Conservation (phyloP, 2,113 vertebrate genomes). For the Pangasianodon hypophthalmus region DNA sequence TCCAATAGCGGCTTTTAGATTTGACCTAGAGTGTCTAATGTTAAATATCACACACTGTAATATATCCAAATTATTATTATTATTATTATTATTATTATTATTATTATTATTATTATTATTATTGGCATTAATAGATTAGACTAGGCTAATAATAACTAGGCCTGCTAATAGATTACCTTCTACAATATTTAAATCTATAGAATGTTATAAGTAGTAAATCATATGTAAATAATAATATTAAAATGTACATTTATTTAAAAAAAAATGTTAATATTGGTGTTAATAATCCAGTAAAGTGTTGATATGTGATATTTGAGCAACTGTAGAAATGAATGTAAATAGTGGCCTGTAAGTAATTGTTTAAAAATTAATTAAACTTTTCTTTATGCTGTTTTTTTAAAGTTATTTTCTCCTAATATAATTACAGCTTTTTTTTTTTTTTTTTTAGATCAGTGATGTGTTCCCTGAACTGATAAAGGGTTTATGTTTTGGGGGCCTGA, state of each 20-base stretch:
- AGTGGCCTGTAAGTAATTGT: no score
- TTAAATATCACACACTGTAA: neutral
- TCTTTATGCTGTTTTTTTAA: neutral
- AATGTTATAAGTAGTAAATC: neutral
- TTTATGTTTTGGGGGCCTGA: neutral
- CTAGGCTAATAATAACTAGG: neutral
- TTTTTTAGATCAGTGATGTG: neutral
- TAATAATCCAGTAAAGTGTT: neutral
- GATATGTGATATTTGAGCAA: neutral
- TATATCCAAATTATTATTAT: neutral
- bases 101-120: conserved; percentile 5
- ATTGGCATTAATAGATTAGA: neutral
- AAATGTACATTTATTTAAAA: neutral
- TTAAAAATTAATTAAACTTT: neutral
- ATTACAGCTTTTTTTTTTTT: neutral
- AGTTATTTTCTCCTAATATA: neutral
- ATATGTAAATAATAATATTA: neutral
- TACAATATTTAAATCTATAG: neutral
- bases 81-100: conserved; percentile 1
- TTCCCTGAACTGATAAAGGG: neutral
- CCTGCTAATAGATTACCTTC: neutral
- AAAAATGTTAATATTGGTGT: neutral
- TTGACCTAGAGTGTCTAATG: neutral
- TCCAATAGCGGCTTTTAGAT: neutral
- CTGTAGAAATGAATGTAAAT: neutral